Base-by-base conservation (phyloP, 23 tunicate genomes). In the Clavelina lepadiformis region DNA sequence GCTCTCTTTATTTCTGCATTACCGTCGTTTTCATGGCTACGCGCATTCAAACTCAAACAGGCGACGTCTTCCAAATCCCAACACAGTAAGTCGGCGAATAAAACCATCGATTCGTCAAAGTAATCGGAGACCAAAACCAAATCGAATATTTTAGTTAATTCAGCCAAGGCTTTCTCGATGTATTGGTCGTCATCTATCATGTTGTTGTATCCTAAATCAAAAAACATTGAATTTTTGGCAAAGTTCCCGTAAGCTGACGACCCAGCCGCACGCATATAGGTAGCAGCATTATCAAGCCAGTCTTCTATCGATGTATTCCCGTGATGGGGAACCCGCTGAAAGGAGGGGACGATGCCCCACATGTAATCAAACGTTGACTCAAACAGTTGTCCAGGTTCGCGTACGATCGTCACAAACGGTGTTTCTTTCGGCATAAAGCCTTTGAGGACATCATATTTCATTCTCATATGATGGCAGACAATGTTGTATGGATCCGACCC, bases 401-500 rank as follows among this genome's bases (percentile, higher is more conserved):
- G 58, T 18, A 82, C 22, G 30, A 74, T 82, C 25, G 81, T 51
- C 15, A 82, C 66, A 27, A 46, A 82, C 51, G 35, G 6, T 21
- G 91, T 7, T 46, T 53, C 51, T 37, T 13, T 29, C 0, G 75
- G 75, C 81, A 82, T 66, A 3, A 74, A 69, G 5, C 45, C 28
- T 0, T 24, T 22, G 27, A 82, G 53, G 19, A 56, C 62, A 1
- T 49, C 52, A 31, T 65, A 56, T 51, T 74, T 58, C 28, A 64
- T 74, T 1, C 80, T 68, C 81, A 74, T 74, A 58, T 82, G 91
- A 35, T 82, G 91, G 32, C 82, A 72, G 19, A 81, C 27, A 2
- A 81, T 72, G 35, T 81, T 54, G 31, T 53, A 36, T 24, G 63
- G 63, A 61, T 18, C 23, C 23, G 19, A 15, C 49, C 49, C 49